These are phyloP conservation scores for Centropyge bicolor DNA, from an alignment of 2,797 vertebrate genomes.

Conservation along the genomic window DNA sequence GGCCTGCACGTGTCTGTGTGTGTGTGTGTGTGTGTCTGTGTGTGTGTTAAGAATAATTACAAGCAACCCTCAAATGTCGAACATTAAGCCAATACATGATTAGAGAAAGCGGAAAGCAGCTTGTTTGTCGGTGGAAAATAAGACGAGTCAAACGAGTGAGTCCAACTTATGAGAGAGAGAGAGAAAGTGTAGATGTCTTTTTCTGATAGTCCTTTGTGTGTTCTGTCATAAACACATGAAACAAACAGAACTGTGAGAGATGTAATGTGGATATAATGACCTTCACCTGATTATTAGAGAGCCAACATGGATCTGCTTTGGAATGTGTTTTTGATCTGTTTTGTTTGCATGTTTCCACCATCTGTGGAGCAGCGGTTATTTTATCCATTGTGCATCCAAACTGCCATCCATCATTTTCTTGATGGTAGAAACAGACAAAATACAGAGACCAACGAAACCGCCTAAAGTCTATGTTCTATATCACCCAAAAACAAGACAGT, in stretches of 20 bases:
- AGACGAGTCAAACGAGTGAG: conserved; percentile 18
- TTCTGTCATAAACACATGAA: conserved; percentile 1
- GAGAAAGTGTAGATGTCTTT: neutral
- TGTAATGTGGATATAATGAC: neutral
- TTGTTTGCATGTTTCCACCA: conserved; percentile 47
- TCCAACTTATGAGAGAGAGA: conserved; percentile 14
- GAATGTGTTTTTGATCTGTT: conserved; percentile 28
- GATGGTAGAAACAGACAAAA: neutral
- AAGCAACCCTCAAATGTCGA: conserved; percentile 22
- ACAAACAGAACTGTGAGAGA: neutral
- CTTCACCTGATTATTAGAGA: neutral
- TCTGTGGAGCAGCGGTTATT: conserved; percentile 43
- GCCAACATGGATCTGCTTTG: conserved; percentile 17
- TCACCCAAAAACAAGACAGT: neutral
- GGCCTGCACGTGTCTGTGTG: neutral
- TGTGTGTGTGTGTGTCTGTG: conserved; percentile 17
- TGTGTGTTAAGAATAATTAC: conserved; percentile 28
- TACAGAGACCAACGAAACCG: neutral
- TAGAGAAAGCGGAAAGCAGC: conserved; percentile 21
- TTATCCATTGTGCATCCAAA: conserved; percentile 11
- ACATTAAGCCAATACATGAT: conserved; percentile 30
- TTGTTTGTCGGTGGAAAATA: conserved; percentile 28
- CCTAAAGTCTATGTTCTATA: too few species aligned
- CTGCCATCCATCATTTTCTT: conserved; percentile 13
- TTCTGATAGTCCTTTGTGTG: neutral